A percentile compares a stretch with the other conserved stretches of the same genome.
These are phyloP conservation scores for Pogona vitticeps DNA, from an alignment of 2,113 vertebrate genomes.

Conservation along the genomic window DNA sequence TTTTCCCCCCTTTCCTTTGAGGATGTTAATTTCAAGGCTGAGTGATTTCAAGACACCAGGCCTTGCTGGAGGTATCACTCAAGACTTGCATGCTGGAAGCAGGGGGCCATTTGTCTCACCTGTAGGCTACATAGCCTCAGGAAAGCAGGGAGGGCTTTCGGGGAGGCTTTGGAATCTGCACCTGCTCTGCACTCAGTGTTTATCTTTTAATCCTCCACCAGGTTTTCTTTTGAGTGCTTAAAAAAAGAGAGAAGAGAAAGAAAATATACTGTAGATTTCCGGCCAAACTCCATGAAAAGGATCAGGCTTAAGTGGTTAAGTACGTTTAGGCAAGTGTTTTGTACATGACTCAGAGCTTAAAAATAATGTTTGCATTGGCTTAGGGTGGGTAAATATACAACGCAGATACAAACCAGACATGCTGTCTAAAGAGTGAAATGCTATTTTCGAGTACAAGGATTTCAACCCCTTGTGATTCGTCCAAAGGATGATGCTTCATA, in stretches of 20 bases:
- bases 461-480: constrained; percentile 3
- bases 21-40: constrained; percentile 81
- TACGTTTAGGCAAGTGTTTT: constrained; percentile 60
- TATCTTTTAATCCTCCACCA: constrained; percentile 46
- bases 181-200: constrained; percentile 32
- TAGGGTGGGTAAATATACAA: constrained; percentile 65
- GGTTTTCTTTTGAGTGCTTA: constrained; percentile 30
- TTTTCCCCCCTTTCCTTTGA: constrained; percentile 47
- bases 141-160: constrained; percentile 52
- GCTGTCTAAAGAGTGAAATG: constrained; percentile 20
- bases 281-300: constrained; percentile 26
- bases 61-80: constrained; percentile 74
- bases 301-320: constrained; percentile 59
- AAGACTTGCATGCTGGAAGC: constrained; percentile 64
- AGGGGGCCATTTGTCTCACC: constrained; percentile 71
- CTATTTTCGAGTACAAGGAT: constrained; percentile 40
- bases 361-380: constrained; percentile 71
- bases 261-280: constrained; percentile 39
- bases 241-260: background rate
- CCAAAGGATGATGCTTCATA: constrained; percentile 1
- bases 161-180: constrained; percentile 53
- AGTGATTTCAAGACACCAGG: constrained; percentile 69
- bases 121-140: constrained; percentile 57
- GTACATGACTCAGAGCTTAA: constrained; percentile 58
- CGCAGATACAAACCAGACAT: constrained; percentile 62